Percentiles rank a stretch among this genome's conserved stretches.
Conservation (phyloP, 2,113 vertebrate species). For the Chaenogobius annularis region DNA sequence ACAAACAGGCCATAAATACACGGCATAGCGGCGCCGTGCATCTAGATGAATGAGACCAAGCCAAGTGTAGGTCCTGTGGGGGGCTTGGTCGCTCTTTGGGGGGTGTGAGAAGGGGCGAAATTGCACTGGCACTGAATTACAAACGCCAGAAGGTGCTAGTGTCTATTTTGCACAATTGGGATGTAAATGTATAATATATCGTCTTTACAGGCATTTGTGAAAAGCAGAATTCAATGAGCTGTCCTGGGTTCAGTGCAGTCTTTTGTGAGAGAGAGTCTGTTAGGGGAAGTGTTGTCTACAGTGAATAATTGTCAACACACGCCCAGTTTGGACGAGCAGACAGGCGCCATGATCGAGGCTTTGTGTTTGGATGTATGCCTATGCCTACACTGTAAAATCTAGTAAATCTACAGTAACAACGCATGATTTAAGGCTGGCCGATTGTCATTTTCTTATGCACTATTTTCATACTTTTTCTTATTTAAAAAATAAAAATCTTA, state of each 20-base stretch:
- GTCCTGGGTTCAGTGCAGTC: neutral
- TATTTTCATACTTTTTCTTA: too few species aligned
- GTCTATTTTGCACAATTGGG: constrained; percentile 3
- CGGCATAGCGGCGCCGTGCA: constrained; percentile 10
- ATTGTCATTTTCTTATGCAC: too few species aligned
- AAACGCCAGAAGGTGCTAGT: constrained; percentile 51
- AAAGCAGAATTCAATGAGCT: neutral
- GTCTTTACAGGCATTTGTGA: neutral
- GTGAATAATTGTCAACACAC: constrained; percentile 6
- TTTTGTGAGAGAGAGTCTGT: constrained; percentile 3
- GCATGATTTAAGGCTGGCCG: too few species aligned
- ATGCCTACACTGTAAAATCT: neutral
- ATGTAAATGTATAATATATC: constrained; percentile 1
- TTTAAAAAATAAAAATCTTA: too few species aligned
- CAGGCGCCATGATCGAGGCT: neutral
- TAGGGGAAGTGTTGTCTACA: neutral
- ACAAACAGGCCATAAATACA: constrained; percentile 52
- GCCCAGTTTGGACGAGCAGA: neutral
- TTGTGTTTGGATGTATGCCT: neutral
- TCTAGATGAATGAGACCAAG: constrained; percentile 16
- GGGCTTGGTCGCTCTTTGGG: constrained; percentile 51
- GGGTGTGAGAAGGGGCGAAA: constrained; percentile 41
- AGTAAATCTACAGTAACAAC: neutral
- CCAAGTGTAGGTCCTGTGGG: constrained; percentile 52
- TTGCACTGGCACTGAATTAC: constrained; percentile 45